These are phyloP conservation scores for Brachyistius frenatus DNA, from an alignment of 2,113 vertebrate species.

Conservation along the genomic window DNA sequence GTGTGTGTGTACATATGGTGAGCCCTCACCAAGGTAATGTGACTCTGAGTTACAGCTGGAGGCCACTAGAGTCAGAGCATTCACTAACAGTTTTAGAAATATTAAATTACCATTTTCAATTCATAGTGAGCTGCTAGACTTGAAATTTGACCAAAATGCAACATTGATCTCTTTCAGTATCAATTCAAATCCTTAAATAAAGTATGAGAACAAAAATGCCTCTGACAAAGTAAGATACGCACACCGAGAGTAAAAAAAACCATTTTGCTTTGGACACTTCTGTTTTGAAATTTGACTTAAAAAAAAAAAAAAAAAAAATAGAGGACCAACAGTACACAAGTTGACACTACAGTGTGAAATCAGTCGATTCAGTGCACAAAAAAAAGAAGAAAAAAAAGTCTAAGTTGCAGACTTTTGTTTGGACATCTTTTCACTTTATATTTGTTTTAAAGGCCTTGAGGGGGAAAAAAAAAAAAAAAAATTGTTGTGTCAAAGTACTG, in stretches of 20 bases:
- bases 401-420: not conserved
- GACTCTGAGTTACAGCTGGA: conserved; percentile 64
- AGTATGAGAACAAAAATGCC: conserved; percentile 24
- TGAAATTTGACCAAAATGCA: conserved; percentile 56
- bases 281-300: not conserved
- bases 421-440: not conserved
- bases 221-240: not conserved
- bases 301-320: not conserved
- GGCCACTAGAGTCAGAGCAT: conserved; percentile 58
- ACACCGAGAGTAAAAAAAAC: not conserved
- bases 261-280: not conserved
- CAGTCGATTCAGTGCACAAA: not conserved
- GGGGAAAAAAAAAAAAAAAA: not conserved
- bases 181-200: conserved; percentile 23
- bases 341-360: conserved; percentile 7
- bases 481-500: not conserved
- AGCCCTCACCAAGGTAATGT: conserved; percentile 58
- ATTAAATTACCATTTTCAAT: conserved; percentile 64
- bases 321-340: not conserved
- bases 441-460: not conserved
- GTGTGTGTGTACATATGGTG: conserved; percentile 13
- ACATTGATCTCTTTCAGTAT: conserved; percentile 14
- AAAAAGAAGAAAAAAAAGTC: not conserved
- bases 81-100: conserved; percentile 51
- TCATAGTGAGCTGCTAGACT: conserved; percentile 13